phyloP scores from a whole-genome alignment of 2,113 vertebrate genomes.

The Sialia sialis region DNA sequence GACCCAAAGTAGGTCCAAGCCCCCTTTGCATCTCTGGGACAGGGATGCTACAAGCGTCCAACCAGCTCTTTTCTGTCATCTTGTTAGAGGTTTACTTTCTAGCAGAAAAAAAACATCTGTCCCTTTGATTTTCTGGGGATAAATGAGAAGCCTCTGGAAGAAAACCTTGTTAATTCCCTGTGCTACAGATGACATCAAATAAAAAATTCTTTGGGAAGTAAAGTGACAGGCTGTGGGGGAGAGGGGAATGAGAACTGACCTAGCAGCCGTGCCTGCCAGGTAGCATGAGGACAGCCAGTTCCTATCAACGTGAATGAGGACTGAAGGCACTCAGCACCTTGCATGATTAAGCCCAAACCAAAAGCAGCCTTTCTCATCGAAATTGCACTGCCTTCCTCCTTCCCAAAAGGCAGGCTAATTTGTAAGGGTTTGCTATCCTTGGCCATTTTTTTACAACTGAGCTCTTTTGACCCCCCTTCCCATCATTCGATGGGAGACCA shows the following conservation, averaged over 20 bases:
- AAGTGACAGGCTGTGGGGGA: not conserved
- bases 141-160: not conserved
- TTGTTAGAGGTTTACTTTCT: not conserved
- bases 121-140: not conserved
- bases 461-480: conserved; percentile 46
- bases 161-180: conserved; percentile 19
- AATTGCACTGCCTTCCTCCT: conserved; percentile 31
- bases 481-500: not conserved
- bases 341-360: not conserved
- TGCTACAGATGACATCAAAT: not conserved
- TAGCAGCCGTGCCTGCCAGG: not conserved
- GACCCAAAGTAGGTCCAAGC: not conserved
- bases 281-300: conserved; percentile 9
- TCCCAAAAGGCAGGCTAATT: not conserved
- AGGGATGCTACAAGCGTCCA: not conserved
- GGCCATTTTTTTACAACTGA: conserved; percentile 47
- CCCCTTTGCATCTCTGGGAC: not conserved
- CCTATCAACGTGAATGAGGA: not conserved
- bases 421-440: conserved; percentile 26
- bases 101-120: not conserved
- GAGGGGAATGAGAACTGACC: conserved; percentile 1
- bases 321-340: not conserved
- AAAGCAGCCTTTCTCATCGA: conserved; percentile 35
- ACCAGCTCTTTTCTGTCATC: not conserved
- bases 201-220: not conserved